A percentile compares a stretch with the other conserved stretches of the same genome.
These are phyloP conservation scores for Nasonia vitripennis DNA, from an alignment of 1,140 invertebrate genomes.

Conservation along the genomic window DNA sequence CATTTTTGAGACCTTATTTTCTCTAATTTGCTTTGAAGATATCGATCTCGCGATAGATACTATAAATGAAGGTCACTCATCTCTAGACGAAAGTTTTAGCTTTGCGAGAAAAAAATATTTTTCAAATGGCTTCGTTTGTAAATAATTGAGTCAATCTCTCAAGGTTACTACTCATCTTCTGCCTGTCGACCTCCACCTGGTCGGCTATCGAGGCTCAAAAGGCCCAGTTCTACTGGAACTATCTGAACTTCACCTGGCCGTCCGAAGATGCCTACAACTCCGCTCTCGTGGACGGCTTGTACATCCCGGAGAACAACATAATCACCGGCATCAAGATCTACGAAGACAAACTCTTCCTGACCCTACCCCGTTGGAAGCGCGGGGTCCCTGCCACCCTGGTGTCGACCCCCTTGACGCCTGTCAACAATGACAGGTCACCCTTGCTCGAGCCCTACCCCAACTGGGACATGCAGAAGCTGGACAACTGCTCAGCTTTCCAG, in stretches of 20 bases:
- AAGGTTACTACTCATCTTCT: neutral
- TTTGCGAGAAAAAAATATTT: too few species aligned
- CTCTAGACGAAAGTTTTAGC: too few species aligned
- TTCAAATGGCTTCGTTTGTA: too few species aligned
- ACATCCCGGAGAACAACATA: slow-evolving; percentile 79
- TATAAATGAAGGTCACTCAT: too few species aligned
- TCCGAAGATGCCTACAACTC: slow-evolving; percentile 67
- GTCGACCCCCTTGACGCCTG: slow-evolving; percentile 72
- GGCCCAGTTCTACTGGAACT: slow-evolving; percentile 62
- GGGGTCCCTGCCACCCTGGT: slow-evolving; percentile 82
- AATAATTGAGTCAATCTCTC: neutral
- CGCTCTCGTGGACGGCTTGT: slow-evolving; percentile 74
- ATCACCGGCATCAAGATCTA: slow-evolving; percentile 80
- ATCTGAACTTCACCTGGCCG: slow-evolving; percentile 67
- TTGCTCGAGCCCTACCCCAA: neutral
- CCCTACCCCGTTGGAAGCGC: slow-evolving; percentile 78
- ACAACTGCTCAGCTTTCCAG: slow-evolving; percentile 77
- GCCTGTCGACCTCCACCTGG: neutral
- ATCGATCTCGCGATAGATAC: too few species aligned
- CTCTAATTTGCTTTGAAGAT: too few species aligned
- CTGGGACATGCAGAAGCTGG: slow-evolving; percentile 49
- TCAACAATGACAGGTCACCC: neutral
- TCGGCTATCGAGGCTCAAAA: neutral
- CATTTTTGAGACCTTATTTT: too few species aligned
- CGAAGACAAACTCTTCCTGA: slow-evolving; percentile 79